Evolutionary conservation across 2,888 invertebrate species (phyloP).

Genomic region (Mamestra brassicae): DNA sequence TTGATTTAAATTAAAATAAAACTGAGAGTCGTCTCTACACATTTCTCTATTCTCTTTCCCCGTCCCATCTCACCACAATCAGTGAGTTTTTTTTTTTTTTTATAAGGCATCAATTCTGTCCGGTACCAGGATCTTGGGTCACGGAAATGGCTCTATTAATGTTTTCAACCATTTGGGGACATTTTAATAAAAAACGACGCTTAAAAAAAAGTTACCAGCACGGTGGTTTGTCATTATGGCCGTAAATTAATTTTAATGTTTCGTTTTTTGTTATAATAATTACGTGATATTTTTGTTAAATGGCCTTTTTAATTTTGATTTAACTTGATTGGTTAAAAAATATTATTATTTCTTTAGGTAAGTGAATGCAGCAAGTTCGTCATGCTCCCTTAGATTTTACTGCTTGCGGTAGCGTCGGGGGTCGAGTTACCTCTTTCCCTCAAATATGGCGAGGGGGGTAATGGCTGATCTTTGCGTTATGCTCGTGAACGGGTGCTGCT

Average conservation of each 20-base stretch:
- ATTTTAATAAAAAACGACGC: conserved; percentile 48
- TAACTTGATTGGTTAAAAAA: background rate
- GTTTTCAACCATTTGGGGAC: conserved; percentile 75
- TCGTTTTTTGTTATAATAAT: conserved; percentile 33
- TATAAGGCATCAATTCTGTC: conserved; percentile 83
- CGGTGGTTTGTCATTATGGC: conserved; percentile 48
- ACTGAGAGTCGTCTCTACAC: conserved; percentile 47
- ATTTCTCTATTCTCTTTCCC: conserved; percentile 59
- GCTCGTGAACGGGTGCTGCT: too few species aligned
- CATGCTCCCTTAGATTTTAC: too few species aligned
- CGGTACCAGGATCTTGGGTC: conserved; percentile 61
- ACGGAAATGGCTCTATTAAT: conserved; percentile 86
- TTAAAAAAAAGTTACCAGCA: conserved; percentile 48
- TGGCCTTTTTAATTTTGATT: conserved; percentile 16
- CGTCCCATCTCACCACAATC: conserved; percentile 71
- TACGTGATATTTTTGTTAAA: conserved; percentile 32
- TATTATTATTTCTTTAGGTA: background rate
- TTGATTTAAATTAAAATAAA: too few species aligned
- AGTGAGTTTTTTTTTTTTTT: conserved; percentile 80
- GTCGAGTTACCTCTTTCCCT: too few species aligned
- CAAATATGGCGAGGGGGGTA: too few species aligned
- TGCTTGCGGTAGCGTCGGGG: too few species aligned
- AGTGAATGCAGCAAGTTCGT: too few species aligned
- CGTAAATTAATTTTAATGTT: conserved; percentile 56
- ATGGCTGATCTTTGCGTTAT: too few species aligned